phyloP scores from a whole-genome alignment of 2,797 vertebrate species.

The Emydoidea blandingii region DNA sequence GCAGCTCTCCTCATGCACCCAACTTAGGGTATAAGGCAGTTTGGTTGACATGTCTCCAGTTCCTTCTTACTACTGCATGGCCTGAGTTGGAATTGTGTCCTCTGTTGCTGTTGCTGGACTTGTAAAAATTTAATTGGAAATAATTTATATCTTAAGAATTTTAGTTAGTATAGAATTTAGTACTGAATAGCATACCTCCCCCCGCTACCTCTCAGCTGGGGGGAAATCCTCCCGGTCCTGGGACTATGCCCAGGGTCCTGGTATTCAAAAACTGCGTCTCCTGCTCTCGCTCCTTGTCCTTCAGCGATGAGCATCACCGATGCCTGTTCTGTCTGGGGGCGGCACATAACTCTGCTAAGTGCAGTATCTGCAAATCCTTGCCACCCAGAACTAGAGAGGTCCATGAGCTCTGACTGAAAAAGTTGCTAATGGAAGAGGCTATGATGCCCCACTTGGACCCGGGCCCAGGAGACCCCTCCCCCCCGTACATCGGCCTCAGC shows the following conservation, averaged over 20 bases:
- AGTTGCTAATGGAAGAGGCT: background rate
- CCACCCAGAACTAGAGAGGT: background rate
- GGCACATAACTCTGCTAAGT: background rate
- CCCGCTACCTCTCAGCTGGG: no score
- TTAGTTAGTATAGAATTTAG: background rate
- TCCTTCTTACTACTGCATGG: background rate
- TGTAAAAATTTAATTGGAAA: background rate
- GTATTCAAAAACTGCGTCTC: background rate
- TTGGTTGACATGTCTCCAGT: background rate
- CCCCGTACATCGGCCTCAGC: background rate
- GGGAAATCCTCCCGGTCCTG: background rate
- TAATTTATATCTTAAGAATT: background rate
- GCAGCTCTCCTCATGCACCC: background rate
- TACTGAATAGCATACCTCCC: background rate
- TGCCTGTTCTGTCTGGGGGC: background rate
- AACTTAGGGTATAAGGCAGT: background rate
- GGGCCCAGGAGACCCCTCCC: no score
- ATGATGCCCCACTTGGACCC: background rate
- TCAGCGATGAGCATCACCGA: fast-evolving
- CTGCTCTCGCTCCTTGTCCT: background rate
- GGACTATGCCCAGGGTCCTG: no score
- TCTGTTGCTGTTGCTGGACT: background rate
- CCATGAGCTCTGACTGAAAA: background rate
- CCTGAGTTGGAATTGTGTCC: background rate
- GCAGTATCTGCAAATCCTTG: background rate